A percentile compares a stretch with the other conserved stretches of the same genome.
phyloP scores from a whole-genome alignment of 2,888 invertebrate genomes.

The Lacanobia wlatinum region DNA sequence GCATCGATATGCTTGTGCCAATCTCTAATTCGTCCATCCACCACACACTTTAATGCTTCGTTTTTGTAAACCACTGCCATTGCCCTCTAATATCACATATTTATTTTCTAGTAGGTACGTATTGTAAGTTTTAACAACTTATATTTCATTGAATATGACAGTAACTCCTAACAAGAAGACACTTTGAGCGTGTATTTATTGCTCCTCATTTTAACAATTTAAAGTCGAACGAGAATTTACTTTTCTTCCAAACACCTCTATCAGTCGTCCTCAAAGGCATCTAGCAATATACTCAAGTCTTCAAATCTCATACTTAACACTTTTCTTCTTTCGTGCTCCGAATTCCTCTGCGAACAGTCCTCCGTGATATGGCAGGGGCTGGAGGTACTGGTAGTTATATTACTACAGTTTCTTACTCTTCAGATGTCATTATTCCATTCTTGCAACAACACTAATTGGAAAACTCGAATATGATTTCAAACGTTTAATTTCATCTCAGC shows the following conservation, averaged over 20 bases:
- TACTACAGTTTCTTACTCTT: too few relatives aligned
- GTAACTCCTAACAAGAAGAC: not conserved
- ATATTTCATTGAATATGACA: not conserved
- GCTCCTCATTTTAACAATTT: not conserved
- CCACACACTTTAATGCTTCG: not conserved
- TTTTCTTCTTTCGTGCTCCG: too few relatives aligned
- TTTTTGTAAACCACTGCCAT: not conserved
- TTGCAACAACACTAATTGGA: too few relatives aligned
- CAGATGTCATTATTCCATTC: too few relatives aligned
- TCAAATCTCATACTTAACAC: too few relatives aligned
- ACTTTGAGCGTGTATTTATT: too few relatives aligned
- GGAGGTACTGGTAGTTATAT: too few relatives aligned
- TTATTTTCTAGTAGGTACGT: not conserved
- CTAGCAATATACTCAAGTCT: too few relatives aligned
- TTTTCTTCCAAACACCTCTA: not conserved
- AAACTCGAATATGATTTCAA: too few relatives aligned
- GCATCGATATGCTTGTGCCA: not conserved
- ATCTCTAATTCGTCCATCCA: not conserved
- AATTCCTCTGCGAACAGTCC: too few relatives aligned
- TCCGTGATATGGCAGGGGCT: too few relatives aligned
- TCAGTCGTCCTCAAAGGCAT: not conserved
- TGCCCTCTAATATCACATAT: not conserved
- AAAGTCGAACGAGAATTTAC: not conserved
- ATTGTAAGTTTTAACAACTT: not conserved
- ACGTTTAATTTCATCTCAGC: too few relatives aligned